A percentile compares a stretch with the other conserved stretches of the same genome.
Conservation (phyloP, 2,113 vertebrate species). For the Bothrops jararaca region DNA sequence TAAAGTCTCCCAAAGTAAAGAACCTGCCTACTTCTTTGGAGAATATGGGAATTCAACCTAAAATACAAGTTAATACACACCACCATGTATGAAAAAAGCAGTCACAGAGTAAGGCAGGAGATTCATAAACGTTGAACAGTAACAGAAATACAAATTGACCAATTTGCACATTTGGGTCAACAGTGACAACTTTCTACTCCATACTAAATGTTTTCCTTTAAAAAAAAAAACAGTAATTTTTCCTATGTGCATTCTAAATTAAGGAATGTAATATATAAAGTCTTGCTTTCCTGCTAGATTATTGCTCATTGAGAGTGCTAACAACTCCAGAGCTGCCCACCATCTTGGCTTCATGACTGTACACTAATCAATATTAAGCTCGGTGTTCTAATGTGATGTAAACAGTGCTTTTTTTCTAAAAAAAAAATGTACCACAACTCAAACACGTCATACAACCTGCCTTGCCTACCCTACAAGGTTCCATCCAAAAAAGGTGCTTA, state of each 20-base stretch:
- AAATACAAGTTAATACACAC: not conserved
- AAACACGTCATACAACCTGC: too few species aligned
- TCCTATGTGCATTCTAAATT: not conserved
- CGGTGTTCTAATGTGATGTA: not conserved
- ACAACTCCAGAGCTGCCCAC: not conserved
- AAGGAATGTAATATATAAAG: not conserved
- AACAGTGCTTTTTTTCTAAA: too few species aligned
- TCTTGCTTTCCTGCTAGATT: not conserved
- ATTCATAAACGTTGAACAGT: not conserved
- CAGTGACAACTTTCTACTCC: not conserved
- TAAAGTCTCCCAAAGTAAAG: not conserved
- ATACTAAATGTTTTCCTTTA: not conserved
- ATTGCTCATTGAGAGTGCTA: not conserved
- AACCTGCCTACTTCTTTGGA: not conserved
- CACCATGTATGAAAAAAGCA: not conserved
- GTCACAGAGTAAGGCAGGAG: not conserved
- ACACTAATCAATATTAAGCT: not conserved
- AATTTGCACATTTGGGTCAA: not conserved
- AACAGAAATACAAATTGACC: conserved; percentile 6
- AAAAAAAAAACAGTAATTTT: not conserved
- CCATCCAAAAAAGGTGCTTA: too few species aligned
- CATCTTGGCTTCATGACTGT: not conserved
- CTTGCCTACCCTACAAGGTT: too few species aligned
- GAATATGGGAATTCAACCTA: not conserved
- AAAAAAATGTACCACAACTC: too few species aligned